Conservation (phyloP, 1,140 invertebrate genomes). For the Helicoverpa zea region DNA sequence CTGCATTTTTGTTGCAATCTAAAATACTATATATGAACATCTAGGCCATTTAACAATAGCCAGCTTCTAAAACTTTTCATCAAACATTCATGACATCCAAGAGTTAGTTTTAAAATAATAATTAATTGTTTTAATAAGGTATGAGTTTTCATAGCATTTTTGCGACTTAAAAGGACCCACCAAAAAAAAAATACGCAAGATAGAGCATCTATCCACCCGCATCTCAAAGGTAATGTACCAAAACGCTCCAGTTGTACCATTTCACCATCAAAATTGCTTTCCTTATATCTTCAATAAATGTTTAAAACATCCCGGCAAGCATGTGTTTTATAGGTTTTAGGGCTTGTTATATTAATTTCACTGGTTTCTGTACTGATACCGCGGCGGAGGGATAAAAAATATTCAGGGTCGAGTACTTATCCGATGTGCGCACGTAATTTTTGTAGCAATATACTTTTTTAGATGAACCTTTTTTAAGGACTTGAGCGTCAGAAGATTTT, state of each 20-base stretch:
- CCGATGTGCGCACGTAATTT: slow-evolving; percentile 3
- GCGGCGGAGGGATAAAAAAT: slow-evolving; percentile 42
- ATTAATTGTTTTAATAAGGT: too few relatives aligned
- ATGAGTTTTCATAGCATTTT: too few relatives aligned
- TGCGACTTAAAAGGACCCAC: background rate
- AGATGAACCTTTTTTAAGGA: background rate
- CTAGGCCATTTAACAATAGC: too few relatives aligned
- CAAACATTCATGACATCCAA: too few relatives aligned
- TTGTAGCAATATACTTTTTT: background rate
- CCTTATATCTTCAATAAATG: slow-evolving; percentile 77
- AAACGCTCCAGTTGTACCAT: slow-evolving; percentile 70
- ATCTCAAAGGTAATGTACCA: slow-evolving; percentile 61
- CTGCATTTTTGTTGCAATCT: too few relatives aligned
- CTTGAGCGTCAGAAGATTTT: background rate
- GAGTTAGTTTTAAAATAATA: too few relatives aligned
- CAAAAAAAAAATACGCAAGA: slow-evolving; percentile 1
- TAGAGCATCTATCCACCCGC: slow-evolving; percentile 59
- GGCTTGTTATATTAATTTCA: slow-evolving; percentile 79
- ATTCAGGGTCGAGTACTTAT: slow-evolving; percentile 21
- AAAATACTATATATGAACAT: too few relatives aligned
- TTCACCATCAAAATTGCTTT: slow-evolving; percentile 78
- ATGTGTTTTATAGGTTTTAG: slow-evolving; percentile 83
- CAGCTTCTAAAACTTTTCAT: too few relatives aligned
- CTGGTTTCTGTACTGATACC: slow-evolving; percentile 62
- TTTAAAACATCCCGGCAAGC: slow-evolving; percentile 79